Conservation (phyloP, 2,797 vertebrate genomes). For the Smutsia temminckii region DNA sequence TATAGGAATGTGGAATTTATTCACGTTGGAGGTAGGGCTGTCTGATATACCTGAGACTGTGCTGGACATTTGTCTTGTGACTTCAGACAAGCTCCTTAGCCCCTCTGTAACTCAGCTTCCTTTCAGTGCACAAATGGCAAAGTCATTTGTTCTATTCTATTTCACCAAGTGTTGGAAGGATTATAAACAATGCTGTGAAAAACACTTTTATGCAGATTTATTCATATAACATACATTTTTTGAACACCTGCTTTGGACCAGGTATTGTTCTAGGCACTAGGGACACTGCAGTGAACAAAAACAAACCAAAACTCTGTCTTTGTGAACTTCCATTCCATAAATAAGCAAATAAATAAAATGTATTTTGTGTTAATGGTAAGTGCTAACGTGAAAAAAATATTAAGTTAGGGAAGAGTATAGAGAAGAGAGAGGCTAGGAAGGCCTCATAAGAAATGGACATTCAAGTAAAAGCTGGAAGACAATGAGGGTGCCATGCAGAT, state of each 20-base stretch:
- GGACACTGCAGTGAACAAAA: not conserved
- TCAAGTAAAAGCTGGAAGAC: not conserved
- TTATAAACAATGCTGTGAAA: not conserved
- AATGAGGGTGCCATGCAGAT: not conserved
- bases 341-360: not conserved
- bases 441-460: not conserved
- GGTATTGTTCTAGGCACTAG: not conserved
- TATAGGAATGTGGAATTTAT: not conserved
- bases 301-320: not conserved
- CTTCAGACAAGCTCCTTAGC: not conserved
- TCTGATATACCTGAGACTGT: not conserved
- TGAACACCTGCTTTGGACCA: not conserved
- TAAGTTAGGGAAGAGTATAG: not conserved
- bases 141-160: not conserved
- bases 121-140: not conserved
- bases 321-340: not conserved
- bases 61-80: not conserved
- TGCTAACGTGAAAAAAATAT: not conserved
- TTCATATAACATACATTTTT: not conserved
- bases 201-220: not conserved
- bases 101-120: not conserved
- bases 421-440: not conserved
- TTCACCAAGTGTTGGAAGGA: not conserved
- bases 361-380: not conserved
- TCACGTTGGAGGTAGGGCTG: not conserved